Evolutionary conservation across 2,888 invertebrate species (phyloP).

Genomic region (Lathronympha strigana): DNA sequence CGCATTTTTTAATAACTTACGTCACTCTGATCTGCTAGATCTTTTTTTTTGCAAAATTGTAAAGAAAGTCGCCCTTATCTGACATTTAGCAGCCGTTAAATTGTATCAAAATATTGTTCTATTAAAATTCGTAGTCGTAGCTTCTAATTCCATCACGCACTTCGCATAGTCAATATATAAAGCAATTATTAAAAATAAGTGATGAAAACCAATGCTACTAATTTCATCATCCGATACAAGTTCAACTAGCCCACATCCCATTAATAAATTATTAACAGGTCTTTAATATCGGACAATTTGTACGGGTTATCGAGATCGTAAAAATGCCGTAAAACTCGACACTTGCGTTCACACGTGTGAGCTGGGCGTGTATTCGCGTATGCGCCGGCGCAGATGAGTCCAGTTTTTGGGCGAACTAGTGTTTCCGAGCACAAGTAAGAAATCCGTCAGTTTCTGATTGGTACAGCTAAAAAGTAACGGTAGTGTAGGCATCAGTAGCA

Average conservation of each 20-base stretch:
- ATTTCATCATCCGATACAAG: constrained; percentile 7
- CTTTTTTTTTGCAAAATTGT: no score
- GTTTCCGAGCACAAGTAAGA: no score
- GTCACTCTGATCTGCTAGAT: no score
- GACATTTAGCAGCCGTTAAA: no score
- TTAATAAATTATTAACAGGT: constrained; percentile 36
- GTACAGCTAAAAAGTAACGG: no score
- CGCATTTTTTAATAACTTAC: no score
- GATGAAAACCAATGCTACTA: background rate
- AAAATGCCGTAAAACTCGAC: constrained; percentile 34
- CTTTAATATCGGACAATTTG: constrained; percentile 37
- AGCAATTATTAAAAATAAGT: background rate
- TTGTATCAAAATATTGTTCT: no score
- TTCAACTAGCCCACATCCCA: constrained; percentile 2
- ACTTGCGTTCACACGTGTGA: constrained; percentile 34
- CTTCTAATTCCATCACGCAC: background rate
- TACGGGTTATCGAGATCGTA: constrained; percentile 39
- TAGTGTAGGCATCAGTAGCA: no score
- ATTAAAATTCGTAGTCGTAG: no score
- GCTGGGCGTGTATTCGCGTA: background rate
- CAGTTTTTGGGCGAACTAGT: background rate
- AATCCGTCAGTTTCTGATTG: no score
- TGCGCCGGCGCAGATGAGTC: background rate
- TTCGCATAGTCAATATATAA: background rate
- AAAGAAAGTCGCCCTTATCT: no score